A percentile compares a stretch with the other conserved stretches of the same genome.
Evolutionary conservation across 2,888 invertebrate species (phyloP).

Genomic region (Tenthredo livida): DNA sequence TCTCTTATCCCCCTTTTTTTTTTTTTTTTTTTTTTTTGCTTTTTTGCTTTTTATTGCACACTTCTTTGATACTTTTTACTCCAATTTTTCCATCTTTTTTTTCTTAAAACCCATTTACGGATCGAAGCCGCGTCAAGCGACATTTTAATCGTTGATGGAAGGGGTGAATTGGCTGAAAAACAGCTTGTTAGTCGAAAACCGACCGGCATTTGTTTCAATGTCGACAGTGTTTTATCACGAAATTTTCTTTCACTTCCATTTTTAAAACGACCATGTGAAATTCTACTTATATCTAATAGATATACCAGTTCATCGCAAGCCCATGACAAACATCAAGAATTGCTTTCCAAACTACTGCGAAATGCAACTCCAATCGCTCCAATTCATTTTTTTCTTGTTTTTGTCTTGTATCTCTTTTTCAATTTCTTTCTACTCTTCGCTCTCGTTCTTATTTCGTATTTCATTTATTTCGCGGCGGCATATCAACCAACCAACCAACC

Average conservation of each 20-base stretch:
- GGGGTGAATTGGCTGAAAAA: conserved; percentile 23
- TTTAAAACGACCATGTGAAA: background rate
- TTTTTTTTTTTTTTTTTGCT: background rate
- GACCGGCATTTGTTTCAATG: conserved; percentile 38
- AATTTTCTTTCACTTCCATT: background rate
- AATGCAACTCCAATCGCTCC: background rate
- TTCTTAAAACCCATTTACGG: conserved; percentile 43
- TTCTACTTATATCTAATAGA: background rate
- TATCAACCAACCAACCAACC: conserved; percentile 60
- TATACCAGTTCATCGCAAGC: background rate
- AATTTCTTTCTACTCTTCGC: background rate
- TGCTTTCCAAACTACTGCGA: background rate
- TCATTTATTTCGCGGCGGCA: conserved; percentile 64
- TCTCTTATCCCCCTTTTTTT: too few relatives aligned
- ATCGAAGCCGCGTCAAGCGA: conserved; percentile 39
- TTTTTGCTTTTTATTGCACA: background rate
- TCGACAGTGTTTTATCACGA: conserved; percentile 39
- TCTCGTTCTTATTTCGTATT: conserved; percentile 44
- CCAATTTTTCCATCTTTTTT: background rate
- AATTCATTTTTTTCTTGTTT: conserved; percentile 5
- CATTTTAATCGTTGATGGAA: conserved; percentile 34
- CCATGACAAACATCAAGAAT: background rate
- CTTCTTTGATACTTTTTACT: background rate
- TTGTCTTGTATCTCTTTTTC: conserved; percentile 37
- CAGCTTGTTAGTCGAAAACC: conserved; percentile 44